Evolutionary conservation across 64 coral and sea anemone genomes (phyloP).

Genomic region (Cladopsammia gracilis): DNA sequence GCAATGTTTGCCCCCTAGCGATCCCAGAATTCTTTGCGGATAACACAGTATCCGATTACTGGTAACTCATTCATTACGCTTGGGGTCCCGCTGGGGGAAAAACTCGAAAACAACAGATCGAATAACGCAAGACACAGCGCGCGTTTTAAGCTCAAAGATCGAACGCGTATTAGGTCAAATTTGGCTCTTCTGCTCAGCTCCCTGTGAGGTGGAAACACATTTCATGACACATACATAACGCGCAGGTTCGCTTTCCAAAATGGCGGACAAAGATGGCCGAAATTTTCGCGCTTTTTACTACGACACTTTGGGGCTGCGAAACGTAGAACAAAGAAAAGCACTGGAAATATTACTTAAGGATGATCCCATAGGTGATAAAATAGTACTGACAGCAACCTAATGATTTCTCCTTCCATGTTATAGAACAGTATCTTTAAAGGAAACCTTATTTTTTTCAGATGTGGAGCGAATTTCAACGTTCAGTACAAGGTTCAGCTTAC

Average conservation of each 20-base stretch:
- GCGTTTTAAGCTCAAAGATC: no score
- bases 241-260: not conserved
- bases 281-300: constrained; percentile 97
- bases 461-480: constrained; percentile 86
- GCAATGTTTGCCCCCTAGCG: no score
- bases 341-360: constrained; percentile 87
- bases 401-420: not conserved
- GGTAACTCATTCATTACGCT: no score
- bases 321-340: constrained; percentile 93
- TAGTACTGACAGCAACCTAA: not conserved
- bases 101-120: no score
- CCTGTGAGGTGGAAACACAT: not conserved
- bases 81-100: no score
- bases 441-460: constrained; percentile 53
- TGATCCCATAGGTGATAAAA: constrained; percentile 81
- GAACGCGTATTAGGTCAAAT: no score
- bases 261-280: constrained; percentile 87
- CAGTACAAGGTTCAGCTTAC: constrained; percentile 81
- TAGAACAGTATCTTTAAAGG: no score
- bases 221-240: not conserved
- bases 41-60: no score
- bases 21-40: no score
- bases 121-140: no score
- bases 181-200: no score
- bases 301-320: constrained; percentile 88